phyloP scores from a whole-genome alignment of 2,797 vertebrate species.

The Oophaga sylvatica region DNA sequence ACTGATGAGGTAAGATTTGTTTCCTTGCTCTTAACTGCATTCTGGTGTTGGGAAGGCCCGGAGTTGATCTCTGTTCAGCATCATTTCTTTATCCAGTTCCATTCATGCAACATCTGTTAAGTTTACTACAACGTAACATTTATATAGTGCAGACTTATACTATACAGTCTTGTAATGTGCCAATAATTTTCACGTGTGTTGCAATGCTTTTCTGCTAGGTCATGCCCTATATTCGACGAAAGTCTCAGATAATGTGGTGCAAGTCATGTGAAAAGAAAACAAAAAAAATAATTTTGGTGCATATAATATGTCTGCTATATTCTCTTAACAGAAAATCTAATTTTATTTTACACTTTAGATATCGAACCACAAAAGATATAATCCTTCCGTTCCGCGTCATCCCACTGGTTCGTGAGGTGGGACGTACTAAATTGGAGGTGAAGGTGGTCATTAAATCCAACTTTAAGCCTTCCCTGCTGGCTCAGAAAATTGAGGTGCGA shows the following conservation, averaged over 20 bases:
- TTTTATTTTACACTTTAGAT: constrained; percentile 73
- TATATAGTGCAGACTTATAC: too few species aligned
- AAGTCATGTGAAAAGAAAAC: too few species aligned
- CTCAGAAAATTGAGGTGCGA: constrained; percentile 97
- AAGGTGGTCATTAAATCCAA: constrained; percentile 99
- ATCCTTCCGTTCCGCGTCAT: constrained; percentile 98
- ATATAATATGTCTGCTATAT: neutral
- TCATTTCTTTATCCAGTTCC: neutral
- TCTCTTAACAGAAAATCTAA: neutral
- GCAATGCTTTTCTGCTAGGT: too few species aligned
- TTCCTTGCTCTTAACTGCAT: neutral
- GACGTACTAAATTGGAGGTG: constrained; percentile 96
- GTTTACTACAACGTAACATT: too few species aligned
- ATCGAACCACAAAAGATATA: constrained; percentile 98
- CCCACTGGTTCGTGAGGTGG: constrained; percentile 94
- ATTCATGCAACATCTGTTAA: neutral
- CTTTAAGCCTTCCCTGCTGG: constrained; percentile 96
- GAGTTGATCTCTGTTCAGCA: neutral
- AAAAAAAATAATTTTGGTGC: neutral
- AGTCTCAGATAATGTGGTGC: too few species aligned
- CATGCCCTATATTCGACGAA: too few species aligned
- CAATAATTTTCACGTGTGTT: too few species aligned
- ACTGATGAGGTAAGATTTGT: constrained; percentile 88
- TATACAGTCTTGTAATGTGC: too few species aligned
- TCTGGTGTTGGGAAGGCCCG: neutral